Conservation (phyloP, 2,113 vertebrate species). For the Dasypus novemcinctus region DNA sequence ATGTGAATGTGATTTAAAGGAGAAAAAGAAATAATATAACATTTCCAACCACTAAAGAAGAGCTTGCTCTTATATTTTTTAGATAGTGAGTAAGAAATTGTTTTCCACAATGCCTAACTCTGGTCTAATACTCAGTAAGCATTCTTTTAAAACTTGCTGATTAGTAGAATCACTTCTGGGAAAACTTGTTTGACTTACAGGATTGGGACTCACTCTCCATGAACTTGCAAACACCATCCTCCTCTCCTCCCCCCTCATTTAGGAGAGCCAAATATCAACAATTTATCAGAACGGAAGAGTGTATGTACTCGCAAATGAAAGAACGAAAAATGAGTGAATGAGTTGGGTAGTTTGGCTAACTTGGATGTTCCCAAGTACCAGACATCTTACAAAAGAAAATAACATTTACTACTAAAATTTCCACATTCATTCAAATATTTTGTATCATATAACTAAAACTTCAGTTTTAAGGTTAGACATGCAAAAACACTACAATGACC, state of each 20-base stretch:
- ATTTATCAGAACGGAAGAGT: not conserved
- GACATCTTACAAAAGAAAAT: slow-evolving; percentile 22
- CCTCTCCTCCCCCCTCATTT: not conserved
- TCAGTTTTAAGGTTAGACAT: not conserved
- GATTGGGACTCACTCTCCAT: not conserved
- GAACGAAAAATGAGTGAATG: not conserved
- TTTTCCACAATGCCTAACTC: not conserved
- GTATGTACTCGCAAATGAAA: not conserved
- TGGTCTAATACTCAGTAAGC: not conserved
- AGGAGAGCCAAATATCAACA: not conserved
- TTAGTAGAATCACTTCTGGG: not conserved
- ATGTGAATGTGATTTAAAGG: not conserved
- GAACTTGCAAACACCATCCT: not conserved
- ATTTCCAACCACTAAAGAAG: not conserved
- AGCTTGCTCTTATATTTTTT: not conserved
- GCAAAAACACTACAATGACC: not conserved
- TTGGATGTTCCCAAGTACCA: not conserved
- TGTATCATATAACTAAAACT: not conserved
- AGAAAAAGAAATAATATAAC: not conserved
- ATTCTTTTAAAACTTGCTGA: not conserved
- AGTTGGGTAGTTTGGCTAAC: not conserved
- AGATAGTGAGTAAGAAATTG: not conserved
- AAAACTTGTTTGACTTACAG: not conserved
- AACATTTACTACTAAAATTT: slow-evolving; percentile 28
- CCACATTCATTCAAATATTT: not conserved